Conservation (phyloP, 2,888 invertebrate species). For the Acheta domesticus region DNA sequence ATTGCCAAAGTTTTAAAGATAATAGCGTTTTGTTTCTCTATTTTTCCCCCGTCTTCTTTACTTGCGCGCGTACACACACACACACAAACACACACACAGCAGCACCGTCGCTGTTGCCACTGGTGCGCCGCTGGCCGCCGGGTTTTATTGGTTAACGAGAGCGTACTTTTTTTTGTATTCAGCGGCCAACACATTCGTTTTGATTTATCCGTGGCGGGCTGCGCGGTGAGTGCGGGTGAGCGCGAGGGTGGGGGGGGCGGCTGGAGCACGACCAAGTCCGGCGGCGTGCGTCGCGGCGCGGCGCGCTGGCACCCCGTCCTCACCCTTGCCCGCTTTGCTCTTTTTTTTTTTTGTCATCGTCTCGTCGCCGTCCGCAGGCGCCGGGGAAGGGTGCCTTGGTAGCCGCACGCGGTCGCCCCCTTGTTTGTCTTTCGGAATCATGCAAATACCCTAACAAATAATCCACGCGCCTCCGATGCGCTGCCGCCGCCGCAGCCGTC, state of each 20-base stretch:
- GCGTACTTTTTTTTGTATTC: background rate
- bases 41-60: too few species aligned
- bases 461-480: background rate
- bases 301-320: background rate
- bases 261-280: background rate
- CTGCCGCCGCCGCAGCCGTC: background rate
- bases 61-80: too few species aligned
- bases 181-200: background rate
- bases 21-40: too few species aligned
- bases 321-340: background rate
- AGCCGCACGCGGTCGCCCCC: background rate
- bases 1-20: too few species aligned
- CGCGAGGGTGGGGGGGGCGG: background rate
- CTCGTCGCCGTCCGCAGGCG: too few species aligned
- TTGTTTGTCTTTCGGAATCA: conserved; percentile 18
- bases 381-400: background rate
- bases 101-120: too few species aligned
- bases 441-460: conserved; percentile 9
- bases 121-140: background rate
- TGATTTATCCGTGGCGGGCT: background rate
- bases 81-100: too few species aligned
- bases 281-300: background rate
- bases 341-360: background rate
- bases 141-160: conserved; percentile 1
- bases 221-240: background rate